Evolutionary conservation across 2,797 vertebrate genomes (phyloP).

Genomic region (Galago senegalensis): DNA sequence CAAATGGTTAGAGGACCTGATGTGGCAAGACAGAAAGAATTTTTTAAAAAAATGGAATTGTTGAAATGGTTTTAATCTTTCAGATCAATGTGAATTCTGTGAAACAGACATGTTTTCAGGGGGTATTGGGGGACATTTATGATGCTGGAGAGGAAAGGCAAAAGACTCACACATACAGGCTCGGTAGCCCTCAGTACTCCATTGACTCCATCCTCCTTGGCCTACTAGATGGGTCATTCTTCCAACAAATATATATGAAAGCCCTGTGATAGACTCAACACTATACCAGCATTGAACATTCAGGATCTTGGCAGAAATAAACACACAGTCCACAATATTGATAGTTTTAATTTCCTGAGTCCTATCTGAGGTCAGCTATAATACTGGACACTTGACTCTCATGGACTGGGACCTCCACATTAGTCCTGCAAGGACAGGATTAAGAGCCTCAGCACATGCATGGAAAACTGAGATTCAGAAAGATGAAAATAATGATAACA

Average conservation of each 20-base stretch:
- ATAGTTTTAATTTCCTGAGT: slow-evolving; percentile 57
- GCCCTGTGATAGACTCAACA: not conserved
- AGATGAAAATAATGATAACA: not conserved
- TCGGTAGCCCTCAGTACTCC: not conserved
- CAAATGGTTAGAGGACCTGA: not conserved
- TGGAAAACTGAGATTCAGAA: not conserved
- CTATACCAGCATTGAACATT: not conserved
- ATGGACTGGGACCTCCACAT: not conserved
- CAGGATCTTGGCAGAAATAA: slow-evolving; percentile 37
- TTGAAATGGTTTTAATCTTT: slow-evolving; percentile 47
- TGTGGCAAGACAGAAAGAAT: not conserved
- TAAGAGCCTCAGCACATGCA: not conserved
- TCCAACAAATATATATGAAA: not conserved
- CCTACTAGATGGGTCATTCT: not conserved
- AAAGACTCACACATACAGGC: not conserved
- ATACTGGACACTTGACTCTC: not conserved
- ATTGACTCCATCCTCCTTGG: not conserved
- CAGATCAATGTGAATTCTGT: slow-evolving; percentile 64
- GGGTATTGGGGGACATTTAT: not conserved
- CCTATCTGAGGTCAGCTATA: not conserved
- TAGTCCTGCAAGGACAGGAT: not conserved
- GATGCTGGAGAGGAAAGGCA: not conserved
- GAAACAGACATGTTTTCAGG: not conserved
- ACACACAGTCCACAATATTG: slow-evolving; percentile 23
- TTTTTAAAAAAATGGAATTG: slow-evolving; percentile 6